phyloP scores from a whole-genome alignment of 2,797 vertebrate genomes.

The Urophycis tenuis region DNA sequence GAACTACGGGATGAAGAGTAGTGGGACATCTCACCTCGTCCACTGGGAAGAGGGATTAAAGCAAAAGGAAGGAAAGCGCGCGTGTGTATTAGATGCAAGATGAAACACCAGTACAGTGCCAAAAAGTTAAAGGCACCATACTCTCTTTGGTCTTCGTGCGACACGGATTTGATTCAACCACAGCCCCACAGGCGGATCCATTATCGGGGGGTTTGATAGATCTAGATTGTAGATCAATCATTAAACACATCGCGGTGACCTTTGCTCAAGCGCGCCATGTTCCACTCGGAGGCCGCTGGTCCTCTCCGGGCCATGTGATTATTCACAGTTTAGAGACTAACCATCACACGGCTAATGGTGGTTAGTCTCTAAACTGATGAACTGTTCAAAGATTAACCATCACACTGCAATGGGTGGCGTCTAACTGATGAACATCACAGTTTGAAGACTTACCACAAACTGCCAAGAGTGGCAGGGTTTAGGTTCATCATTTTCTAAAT shows the following conservation, averaged over 20 bases:
- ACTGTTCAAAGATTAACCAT: too few species aligned
- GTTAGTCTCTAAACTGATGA: too few species aligned
- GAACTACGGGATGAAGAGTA: constrained; percentile 68
- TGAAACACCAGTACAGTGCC: neutral
- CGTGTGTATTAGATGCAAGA: neutral
- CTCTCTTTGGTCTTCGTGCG: neutral
- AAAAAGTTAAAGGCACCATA: neutral
- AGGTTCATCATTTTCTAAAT: too few species aligned
- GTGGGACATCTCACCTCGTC: constrained; percentile 58
- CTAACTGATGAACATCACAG: too few species aligned
- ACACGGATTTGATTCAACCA: neutral
- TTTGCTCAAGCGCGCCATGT: neutral
- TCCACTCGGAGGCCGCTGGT: neutral
- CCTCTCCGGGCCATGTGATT: neutral
- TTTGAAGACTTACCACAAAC: too few species aligned
- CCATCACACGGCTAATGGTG: too few species aligned
- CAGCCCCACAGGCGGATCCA: neutral
- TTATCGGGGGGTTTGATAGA: neutral
- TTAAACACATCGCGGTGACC: neutral
- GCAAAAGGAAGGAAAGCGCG: neutral
- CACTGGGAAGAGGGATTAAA: neutral
- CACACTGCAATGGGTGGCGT: too few species aligned
- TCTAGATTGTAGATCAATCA: neutral
- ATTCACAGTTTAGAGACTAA: neutral
- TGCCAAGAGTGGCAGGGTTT: too few species aligned